Base-by-base conservation (phyloP, 1,140 invertebrate genomes). In the Zaprionus capensis region DNA sequence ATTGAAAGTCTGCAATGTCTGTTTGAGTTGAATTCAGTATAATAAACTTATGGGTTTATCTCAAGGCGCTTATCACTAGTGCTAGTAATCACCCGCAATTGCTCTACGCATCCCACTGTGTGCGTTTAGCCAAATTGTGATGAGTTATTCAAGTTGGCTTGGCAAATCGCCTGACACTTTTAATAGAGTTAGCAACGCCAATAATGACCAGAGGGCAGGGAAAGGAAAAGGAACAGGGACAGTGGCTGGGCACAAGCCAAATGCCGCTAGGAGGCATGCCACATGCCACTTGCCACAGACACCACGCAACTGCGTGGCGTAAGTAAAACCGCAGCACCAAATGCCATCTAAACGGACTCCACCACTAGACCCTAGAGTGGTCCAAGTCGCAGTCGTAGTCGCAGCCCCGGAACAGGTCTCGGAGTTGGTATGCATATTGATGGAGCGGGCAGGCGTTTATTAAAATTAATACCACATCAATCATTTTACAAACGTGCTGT, bases 381-480 rank as follows among this genome's bases (percentile, higher is more conserved):
- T 41, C 5, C 41, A 14, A 26, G 55, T 57, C 24, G 49, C 1
- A n/a, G 22, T n/a, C 22, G 5, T n/a, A 56, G 24, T 20, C 17
- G 38, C 4, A 17, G 66, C 20, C 4, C 20, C 7, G 12, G 57
- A 55, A 55, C 64, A 31, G 24, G 64, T 57, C 20, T 62, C 22
- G 24, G 28, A 5, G 62, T 24, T 56, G 57, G 69, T 87, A 82
- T 83, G 84, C 80, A 87, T 88, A 88, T 84, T 83, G 83, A 88
- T 88, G 81, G 75, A 69, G 81, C 63, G 38, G 41, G 51, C 61
- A 58, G 81, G 82, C 85, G 79, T 82, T 86, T 91, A 90, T 91
- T 90, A 91, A 91, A 91, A 90, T 91, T 86, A 91, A 91, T 91
- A 91, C 90, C 85, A 91, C 88, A 91, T 91, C 90, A 91, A 91